Evolutionary conservation across 2,888 invertebrate species (phyloP).

Genomic region (Euspilapteryx auroguttella): DNA sequence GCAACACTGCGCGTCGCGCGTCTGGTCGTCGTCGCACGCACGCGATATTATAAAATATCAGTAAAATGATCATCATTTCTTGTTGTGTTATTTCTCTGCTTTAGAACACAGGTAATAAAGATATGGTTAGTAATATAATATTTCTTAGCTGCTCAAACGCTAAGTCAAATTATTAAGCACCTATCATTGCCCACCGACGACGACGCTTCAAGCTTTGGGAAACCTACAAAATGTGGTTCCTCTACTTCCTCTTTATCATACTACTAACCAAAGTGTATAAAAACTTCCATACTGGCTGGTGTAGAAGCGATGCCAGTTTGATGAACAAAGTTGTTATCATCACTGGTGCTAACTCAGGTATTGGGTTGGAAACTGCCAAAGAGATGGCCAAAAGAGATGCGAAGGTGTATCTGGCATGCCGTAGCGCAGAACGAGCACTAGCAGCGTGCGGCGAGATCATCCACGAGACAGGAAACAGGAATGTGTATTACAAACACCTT

Average conservation of each 20-base stretch:
- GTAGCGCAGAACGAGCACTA: conserved; percentile 24
- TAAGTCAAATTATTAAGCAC: too few species aligned
- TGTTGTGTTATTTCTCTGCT: too few species aligned
- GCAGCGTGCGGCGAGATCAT: conserved; percentile 60
- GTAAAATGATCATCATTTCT: too few species aligned
- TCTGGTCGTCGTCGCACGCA: too few species aligned
- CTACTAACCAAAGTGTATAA: conserved; percentile 4
- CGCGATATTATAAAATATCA: too few species aligned
- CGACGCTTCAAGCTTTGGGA: too few species aligned
- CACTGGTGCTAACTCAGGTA: conserved; percentile 27
- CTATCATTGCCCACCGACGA: too few species aligned
- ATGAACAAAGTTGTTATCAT: conserved; percentile 24
- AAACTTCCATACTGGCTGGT: conserved; percentile 14
- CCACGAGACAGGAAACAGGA: conserved; percentile 64
- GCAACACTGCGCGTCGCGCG: too few species aligned
- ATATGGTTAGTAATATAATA: too few species aligned
- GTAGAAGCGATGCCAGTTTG: conserved; percentile 13
- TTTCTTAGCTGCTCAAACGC: too few species aligned
- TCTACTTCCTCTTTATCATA: conserved; percentile 2
- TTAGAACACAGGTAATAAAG: too few species aligned
- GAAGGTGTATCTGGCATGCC: conserved; percentile 53
- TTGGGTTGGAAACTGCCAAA: conserved; percentile 26
- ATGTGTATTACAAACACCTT: conserved; percentile 67
- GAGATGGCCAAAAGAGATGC: conserved; percentile 46
- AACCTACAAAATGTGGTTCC: conserved; percentile 4